phyloP scores from a whole-genome alignment of 1,140 invertebrate species.

The Macrobrachium nipponense region DNA sequence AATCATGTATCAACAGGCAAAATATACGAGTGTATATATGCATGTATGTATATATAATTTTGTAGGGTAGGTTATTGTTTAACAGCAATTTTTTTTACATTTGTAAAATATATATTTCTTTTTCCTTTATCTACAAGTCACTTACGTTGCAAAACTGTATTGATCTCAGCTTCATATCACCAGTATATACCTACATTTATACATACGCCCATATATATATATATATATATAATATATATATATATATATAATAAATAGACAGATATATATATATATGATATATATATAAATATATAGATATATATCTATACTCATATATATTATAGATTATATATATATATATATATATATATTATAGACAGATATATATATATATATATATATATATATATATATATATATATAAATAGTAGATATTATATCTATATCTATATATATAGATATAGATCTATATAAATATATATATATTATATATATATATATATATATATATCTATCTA shows the following conservation, averaged over 20 bases:
- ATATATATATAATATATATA: background rate
- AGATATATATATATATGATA: background rate
- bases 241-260: background rate
- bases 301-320: too few species aligned
- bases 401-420: too few species aligned
- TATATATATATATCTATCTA: conserved; percentile 4
- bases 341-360: too few species aligned
- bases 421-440: too few species aligned
- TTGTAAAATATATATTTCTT: background rate
- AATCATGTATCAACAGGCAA: too few species aligned
- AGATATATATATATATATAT: too few species aligned
- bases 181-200: background rate
- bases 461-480: background rate
- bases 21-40: background rate
- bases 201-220: background rate
- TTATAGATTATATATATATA: too few species aligned
- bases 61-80: background rate
- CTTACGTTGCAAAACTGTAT: too few species aligned
- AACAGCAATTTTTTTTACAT: background rate
- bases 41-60: background rate
- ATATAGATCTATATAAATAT: background rate
- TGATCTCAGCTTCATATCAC: too few species aligned
- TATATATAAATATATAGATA: background rate
- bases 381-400: too few species aligned
- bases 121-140: too few species aligned